Evolutionary conservation across 2,113 vertebrate species (phyloP).

Genomic region (Anthoscopus minutus): DNA sequence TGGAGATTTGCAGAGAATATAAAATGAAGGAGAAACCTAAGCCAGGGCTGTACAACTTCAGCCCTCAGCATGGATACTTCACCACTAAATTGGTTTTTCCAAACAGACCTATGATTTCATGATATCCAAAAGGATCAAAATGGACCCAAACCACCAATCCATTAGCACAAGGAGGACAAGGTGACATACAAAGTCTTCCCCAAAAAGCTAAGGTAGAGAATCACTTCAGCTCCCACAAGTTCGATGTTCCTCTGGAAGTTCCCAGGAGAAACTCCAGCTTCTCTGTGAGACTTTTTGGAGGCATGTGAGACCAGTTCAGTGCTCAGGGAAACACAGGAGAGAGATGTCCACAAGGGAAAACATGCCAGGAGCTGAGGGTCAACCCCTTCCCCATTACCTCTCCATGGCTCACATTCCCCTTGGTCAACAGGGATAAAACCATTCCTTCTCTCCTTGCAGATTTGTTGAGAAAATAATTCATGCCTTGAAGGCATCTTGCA

Average conservation of each 20-base stretch:
- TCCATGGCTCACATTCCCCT: not conserved
- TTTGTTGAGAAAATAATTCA: not conserved
- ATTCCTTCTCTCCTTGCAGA: not conserved
- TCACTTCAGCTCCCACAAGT: not conserved
- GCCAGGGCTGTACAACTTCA: not conserved
- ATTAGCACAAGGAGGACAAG: not conserved
- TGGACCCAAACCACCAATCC: accelerated
- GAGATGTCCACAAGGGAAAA: not conserved
- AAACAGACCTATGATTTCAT: not conserved
- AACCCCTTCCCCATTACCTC: not conserved
- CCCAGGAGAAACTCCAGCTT: not conserved
- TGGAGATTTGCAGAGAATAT: not conserved
- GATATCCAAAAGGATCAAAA: not conserved
- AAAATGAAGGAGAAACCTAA: not conserved
- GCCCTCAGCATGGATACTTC: not conserved
- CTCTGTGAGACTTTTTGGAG: not conserved
- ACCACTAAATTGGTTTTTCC: not conserved
- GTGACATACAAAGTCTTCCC: accelerated
- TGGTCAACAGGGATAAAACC: not conserved
- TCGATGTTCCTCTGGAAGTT: not conserved
- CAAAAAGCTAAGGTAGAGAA: not conserved
- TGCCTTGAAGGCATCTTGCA: not conserved
- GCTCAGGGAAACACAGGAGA: not conserved
- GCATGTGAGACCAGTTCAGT: not conserved
- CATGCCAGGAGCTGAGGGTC: not conserved